Base-by-base conservation (phyloP, 1,140 invertebrate species). In the Gerris buenoi region DNA sequence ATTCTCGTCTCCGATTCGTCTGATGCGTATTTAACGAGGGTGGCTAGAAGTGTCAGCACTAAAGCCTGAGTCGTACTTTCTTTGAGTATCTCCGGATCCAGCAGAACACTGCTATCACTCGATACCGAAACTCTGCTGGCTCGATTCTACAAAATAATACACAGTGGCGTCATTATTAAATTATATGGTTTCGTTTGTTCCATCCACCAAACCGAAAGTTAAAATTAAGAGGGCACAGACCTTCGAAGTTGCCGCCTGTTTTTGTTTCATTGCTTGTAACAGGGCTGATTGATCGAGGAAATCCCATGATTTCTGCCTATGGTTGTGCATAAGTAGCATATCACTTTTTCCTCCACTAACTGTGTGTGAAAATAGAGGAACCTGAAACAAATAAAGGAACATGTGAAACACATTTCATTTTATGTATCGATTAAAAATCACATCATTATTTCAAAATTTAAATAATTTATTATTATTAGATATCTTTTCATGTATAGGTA, bases 11-110 rank as follows among this genome's bases (percentile, higher is more conserved):
- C 94, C 67, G 86, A 86, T 78, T 98, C 95, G 77, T 97, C 93
- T n/a, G 91, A 95, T 0, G 95, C 94, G 78, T 97, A 96, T 75
- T 97, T 93, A 2, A 98, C 94, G 13, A 98, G 80, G 2, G 95
- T 98, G 0, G 95, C 94, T 69, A 98, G 78, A 5, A 97, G 92
- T 2, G 95, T 97, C 26, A 98, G 79, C 15, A 97, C 91, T 27
- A 98, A 79, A 0, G 93, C 93, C 79, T 97, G 94, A 0, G 89
- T 95, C 2, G 91, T 87, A 76, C 93, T 89, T 78, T 97, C 93
- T 1, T 86, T 90, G 25, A 98, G 77, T 1, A 97, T 88, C 71
- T 96, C 92, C 0, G 95, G 93, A 80, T 98, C 94, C 3, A 98
- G 79, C 2, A 98, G 80, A 25, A 97, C 87, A 79, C 97, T 98